Conservation (phyloP, 2,888 invertebrate species). For the Caenorhabditis auriculariae region DNA sequence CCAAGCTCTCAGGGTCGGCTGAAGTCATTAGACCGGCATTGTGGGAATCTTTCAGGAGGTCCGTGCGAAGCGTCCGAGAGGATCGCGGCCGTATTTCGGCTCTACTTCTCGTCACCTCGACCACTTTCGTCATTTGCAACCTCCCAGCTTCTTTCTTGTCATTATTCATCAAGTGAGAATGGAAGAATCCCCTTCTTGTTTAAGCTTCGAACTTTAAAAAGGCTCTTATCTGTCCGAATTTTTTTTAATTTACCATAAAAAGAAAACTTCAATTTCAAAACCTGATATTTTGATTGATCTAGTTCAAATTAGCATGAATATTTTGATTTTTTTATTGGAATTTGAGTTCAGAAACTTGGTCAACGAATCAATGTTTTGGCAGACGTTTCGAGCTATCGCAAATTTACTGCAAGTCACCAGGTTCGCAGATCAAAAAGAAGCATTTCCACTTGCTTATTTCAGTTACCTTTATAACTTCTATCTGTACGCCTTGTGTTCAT, state of each 20-base stretch:
- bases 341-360: not conserved
- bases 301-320: no score
- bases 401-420: slow-evolving; percentile 67
- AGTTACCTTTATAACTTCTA: slow-evolving; percentile 67
- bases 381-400: slow-evolving; percentile 67
- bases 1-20: slow-evolving; percentile 3
- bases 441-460: not conserved
- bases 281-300: no score
- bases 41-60: slow-evolving; percentile 6
- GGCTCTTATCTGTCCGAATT: no score
- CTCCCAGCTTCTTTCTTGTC: slow-evolving; percentile 66
- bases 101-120: slow-evolving; percentile 66
- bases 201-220: no score
- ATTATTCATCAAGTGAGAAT: slow-evolving; percentile 63
- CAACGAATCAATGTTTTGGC: slow-evolving; percentile 51
- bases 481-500: slow-evolving; percentile 54
- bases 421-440: slow-evolving; percentile 8
- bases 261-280: no score
- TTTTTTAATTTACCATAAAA: no score
- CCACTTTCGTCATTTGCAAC: slow-evolving; percentile 67
- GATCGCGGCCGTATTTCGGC: slow-evolving; percentile 63
- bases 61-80: slow-evolving; percentile 18
- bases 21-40: not conserved
- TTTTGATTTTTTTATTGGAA: not conserved
- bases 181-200: no score